A percentile compares a stretch with the other conserved stretches of the same genome.
phyloP scores from a whole-genome alignment of 2,797 vertebrate genomes.

The Pogoniulus pusillus region DNA sequence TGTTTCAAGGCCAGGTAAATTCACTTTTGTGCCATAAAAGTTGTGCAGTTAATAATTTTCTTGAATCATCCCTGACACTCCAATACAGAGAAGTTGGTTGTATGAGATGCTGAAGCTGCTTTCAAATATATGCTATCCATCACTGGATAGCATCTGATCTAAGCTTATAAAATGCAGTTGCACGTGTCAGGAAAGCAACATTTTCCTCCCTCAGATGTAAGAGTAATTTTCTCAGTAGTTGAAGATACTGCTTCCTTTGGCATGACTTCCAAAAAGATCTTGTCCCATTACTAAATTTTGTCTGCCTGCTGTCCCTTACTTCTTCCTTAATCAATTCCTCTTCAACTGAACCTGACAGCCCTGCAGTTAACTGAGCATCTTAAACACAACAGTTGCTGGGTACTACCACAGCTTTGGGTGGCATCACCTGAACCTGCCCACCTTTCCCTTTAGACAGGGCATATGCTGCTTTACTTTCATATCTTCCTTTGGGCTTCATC shows the following conservation, averaged over 20 bases:
- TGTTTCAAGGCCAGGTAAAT: neutral
- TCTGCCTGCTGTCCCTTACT: neutral
- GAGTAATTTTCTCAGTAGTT: constrained; percentile 30
- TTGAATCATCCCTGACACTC: neutral
- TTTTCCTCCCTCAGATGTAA: neutral
- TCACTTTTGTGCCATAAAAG: neutral
- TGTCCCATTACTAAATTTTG: neutral
- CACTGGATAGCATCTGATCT: neutral
- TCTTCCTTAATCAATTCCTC: neutral
- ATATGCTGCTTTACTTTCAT: neutral
- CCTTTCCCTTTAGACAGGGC: neutral
- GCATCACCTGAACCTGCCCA: neutral
- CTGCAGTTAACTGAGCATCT: neutral
- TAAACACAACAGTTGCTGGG: neutral
- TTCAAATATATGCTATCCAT: constrained; percentile 10
- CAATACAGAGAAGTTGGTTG: neutral
- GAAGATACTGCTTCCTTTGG: constrained; percentile 22
- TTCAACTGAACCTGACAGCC: neutral
- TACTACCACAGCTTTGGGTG: neutral
- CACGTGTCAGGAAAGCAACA: neutral
- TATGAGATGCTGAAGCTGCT: neutral
- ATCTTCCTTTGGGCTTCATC: neutral
- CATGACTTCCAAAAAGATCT: neutral
- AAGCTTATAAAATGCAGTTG: neutral
- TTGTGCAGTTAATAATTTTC: neutral